A percentile compares a stretch with the other conserved stretches of the same genome.
Conservation (phyloP, 1,140 invertebrate genomes). For the Epicauta chinensis region DNA sequence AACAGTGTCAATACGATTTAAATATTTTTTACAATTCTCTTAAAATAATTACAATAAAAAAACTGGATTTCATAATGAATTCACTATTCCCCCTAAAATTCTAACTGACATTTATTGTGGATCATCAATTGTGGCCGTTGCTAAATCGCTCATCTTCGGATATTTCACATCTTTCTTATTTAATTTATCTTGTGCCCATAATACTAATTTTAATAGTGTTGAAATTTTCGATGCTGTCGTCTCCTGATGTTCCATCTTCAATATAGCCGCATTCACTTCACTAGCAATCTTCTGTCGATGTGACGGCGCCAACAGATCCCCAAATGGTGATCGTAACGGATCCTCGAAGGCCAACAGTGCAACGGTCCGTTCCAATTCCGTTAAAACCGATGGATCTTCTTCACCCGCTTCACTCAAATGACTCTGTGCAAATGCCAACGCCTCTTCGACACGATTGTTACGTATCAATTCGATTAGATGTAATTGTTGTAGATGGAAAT, state of each 20-base stretch:
- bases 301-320: constrained; percentile 85
- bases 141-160: constrained; percentile 86
- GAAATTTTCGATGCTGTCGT: constrained; percentile 84
- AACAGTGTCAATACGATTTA: no score
- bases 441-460: constrained; percentile 84
- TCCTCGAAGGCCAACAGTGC: constrained; percentile 96
- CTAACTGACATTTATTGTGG: no score
- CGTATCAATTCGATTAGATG: constrained; percentile 92
- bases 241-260: constrained; percentile 86
- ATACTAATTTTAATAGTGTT: constrained; percentile 83
- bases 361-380: constrained; percentile 78
- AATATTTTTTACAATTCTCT: no score
- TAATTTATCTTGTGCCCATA: constrained; percentile 93
- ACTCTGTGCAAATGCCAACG: constrained; percentile 91
- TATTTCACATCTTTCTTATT: constrained; percentile 92
- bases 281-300: constrained; percentile 96
- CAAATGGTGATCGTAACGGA: constrained; percentile 89
- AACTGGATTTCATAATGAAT: no score
- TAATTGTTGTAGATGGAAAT: constrained; percentile 95
- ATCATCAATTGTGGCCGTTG: constrained; percentile 71
- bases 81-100: no score
- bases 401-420: constrained; percentile 89
- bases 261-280: constrained; percentile 93
- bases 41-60: no score
- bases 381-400: constrained; percentile 70